phyloP scores from a whole-genome alignment of 2,888 invertebrate species.

The Cephus runcator region DNA sequence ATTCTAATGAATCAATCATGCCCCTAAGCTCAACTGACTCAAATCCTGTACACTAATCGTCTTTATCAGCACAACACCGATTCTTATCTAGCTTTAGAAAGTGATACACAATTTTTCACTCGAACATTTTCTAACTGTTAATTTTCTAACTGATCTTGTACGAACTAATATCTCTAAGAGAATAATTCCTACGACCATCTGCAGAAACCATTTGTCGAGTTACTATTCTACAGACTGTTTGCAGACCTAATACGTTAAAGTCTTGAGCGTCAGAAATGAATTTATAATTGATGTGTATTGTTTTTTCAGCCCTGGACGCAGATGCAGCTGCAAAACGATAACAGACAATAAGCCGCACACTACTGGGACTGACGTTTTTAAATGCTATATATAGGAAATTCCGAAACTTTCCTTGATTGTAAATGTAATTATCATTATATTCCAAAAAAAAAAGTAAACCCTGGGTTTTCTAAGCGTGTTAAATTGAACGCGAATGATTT shows the following conservation, averaged over 20 bases:
- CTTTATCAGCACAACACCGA: not conserved
- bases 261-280: not conserved
- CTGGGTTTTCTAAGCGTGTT: not conserved
- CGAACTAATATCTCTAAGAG: not conserved
- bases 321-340: conserved; percentile 58
- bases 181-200: not conserved
- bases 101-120: not conserved
- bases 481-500: not conserved
- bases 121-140: not conserved
- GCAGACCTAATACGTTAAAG: not conserved
- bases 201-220: not conserved
- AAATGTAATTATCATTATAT: conserved; percentile 4
- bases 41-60: not conserved
- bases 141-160: not conserved
- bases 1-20: not conserved
- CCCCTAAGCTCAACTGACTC: not conserved
- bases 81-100: not conserved
- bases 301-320: conserved; percentile 52
- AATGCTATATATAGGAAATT: not conserved
- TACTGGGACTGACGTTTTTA: conserved; percentile 2
- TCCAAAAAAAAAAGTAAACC: not conserved
- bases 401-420: not conserved
- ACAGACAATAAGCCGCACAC: conserved; percentile 24
- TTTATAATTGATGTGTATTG: not conserved
- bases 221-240: not conserved